Base-by-base conservation (phyloP, 2,888 invertebrate genomes). In the Smittia sp. region DNA sequence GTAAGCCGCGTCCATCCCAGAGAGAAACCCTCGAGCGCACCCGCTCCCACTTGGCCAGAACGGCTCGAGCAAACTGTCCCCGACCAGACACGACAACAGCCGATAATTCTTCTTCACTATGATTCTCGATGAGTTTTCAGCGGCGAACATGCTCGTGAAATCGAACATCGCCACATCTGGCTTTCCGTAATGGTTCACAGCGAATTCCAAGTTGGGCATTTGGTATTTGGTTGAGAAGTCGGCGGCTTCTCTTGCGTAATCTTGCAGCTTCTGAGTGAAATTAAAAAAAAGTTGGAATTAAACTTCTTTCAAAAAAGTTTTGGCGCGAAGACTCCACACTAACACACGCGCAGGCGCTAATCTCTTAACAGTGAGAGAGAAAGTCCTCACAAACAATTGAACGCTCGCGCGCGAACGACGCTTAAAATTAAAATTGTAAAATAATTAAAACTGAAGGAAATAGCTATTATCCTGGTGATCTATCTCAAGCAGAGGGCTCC, bases 1-100 rank as follows among this genome's bases (percentile, higher is more conserved):
- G 96, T 98, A 99, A 13, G 94, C 95, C 0, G 97, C 93, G 84
- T 99, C 98, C 82, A 98, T 87, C 1, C 95, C 94, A 20, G 96
- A 95, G 1, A 99, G 86, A 82, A 98, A 98, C 13, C 98, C 98
- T 74, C 98, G 87, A 0, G 98, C 98, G 84, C 97, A 97, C 0
- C 99, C 99, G 1, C 97, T 97, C 0, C 99, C 99, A 0, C 97
- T 98, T 3, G 98, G 99, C 98, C 99, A 99, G 83, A 99, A 99
- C 0, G 95, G 95, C 86, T 98, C 98, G 27, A 98, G 86, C 73
- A 98, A 85, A 81, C 96, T 96, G 83, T 99, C 98, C 0, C 98
- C 98, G 1, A 98, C 98, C 72, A 99, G 86, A 78, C 91, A 92
- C 84, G 94, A 91, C 15, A 98, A 84, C 3, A 98, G 84, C 58